Evolutionary conservation across 2,888 invertebrate species (phyloP), one percentile per base, ranked within the genome.

Genomic region (Dioctria rufipes): DNA sequence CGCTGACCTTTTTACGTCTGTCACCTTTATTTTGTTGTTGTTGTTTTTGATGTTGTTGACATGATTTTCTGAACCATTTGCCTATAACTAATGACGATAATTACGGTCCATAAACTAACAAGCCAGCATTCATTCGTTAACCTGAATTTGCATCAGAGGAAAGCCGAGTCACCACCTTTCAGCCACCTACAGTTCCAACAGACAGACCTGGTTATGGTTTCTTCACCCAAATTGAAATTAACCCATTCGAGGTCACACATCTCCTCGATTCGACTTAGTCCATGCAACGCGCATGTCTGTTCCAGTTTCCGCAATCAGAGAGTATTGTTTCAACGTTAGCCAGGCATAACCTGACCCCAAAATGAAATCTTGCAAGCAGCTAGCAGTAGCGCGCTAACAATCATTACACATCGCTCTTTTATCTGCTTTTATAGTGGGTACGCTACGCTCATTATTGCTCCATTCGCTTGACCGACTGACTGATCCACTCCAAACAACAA

Each of bases 281-380:
- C 69, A 69, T 65, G 25, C 11, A 11, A 25, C 54, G 61, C 40
- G 13, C 75, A 75, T 60, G 60, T 75, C 43, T 65, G 78, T 78
- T 65, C 78, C 78, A 78, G 78, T 78, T 65, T 65, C 78, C 78
- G 78, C 78, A 78, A 78, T 51, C 63, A 54, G 65, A 54, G 65
- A 65, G 25, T 25, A 25, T 78, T 78, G 65, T 65, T 78, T 65
- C 58, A 75, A 25, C 60, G 75, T 60, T 60, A 75, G 75, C 75
- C 75, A 75, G 75, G 75, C 75, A 75, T 51, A 65, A 75, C 75
- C 75, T 75, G 78, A 78, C 78, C 78, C 78, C 65, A 78, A 78
- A 78, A 78, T 49, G 78, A 78, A 78, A 78, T 78, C 78, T 78
- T 78, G 78, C 78, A 78, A 65, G 40, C 66, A 58, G 69, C 66